phyloP scores from a whole-genome alignment of 2,888 invertebrate genomes.

The Archaeoteleia sp. region DNA sequence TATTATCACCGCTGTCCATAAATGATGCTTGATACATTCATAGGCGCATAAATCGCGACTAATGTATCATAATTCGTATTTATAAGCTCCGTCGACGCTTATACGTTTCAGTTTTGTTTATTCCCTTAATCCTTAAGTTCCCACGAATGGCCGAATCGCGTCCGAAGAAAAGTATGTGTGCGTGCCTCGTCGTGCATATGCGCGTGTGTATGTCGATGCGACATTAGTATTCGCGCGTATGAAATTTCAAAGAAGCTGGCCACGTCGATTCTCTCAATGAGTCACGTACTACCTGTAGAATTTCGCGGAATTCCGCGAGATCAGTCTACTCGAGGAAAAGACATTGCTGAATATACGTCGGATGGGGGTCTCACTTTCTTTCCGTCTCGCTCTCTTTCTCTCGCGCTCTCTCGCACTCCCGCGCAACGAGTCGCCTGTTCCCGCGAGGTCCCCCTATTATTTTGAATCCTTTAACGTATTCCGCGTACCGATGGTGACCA shows the following conservation, averaged over 20 bases:
- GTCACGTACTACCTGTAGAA: constrained; percentile 49
- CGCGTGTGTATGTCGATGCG: constrained; percentile 14
- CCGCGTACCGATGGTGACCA: constrained; percentile 45
- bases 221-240: constrained; percentile 22
- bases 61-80: constrained; percentile 8
- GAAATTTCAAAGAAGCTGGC: constrained; percentile 34
- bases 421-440: constrained; percentile 28
- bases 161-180: too few species aligned
- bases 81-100: not conserved
- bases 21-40: too few species aligned
- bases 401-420: not conserved
- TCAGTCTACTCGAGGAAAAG: constrained; percentile 10
- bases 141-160: constrained; percentile 18
- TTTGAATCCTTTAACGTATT: constrained; percentile 68
- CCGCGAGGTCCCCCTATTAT: constrained; percentile 63
- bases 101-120: constrained; percentile 15
- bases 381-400: constrained; percentile 4
- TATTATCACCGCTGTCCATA: not conserved
- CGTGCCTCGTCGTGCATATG: too few species aligned
- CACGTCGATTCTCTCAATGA: constrained; percentile 30
- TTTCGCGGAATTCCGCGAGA: constrained; percentile 58
- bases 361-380: constrained; percentile 42
- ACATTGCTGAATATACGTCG: constrained; percentile 38
- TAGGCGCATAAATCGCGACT: constrained; percentile 3
- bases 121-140: constrained; percentile 16